phyloP scores from a whole-genome alignment of 2,888 invertebrate species.

The Xestia c-nigrum region DNA sequence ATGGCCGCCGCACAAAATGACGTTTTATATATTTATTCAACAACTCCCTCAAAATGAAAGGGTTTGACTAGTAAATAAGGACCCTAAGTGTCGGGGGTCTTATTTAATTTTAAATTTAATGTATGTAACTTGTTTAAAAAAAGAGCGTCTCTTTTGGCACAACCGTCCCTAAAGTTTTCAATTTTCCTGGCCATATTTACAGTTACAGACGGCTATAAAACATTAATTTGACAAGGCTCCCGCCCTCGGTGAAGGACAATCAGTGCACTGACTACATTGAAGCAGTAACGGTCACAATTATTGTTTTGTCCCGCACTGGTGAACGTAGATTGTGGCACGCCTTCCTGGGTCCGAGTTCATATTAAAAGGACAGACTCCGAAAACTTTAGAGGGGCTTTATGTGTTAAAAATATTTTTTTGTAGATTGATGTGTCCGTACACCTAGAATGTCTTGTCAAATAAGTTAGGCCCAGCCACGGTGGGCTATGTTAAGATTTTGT shows the following conservation, averaged over 20 bases:
- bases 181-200: slow-evolving; percentile 8
- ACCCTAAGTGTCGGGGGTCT: no score
- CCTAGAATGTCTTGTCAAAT: not conserved
- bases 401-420: not conserved
- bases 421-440: not conserved
- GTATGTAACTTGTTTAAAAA: no score
- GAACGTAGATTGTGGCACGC: slow-evolving; percentile 64
- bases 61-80: no score
- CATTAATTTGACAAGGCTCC: slow-evolving; percentile 58
- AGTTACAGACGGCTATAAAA: slow-evolving; percentile 54
- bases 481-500: not conserved
- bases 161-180: not conserved
- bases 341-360: slow-evolving; percentile 54
- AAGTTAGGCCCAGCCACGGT: not conserved
- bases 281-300: slow-evolving; percentile 63
- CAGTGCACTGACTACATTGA: slow-evolving; percentile 51
- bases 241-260: slow-evolving; percentile 52
- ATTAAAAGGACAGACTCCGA: slow-evolving; percentile 48
- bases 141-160: no score
- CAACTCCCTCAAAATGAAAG: no score
- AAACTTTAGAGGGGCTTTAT: slow-evolving; percentile 35
- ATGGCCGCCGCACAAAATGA: no score
- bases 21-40: no score
- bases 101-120: no score
- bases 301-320: slow-evolving; percentile 64